Evolutionary conservation across 2,888 invertebrate species (phyloP).

Genomic region (Elysia crispata): DNA sequence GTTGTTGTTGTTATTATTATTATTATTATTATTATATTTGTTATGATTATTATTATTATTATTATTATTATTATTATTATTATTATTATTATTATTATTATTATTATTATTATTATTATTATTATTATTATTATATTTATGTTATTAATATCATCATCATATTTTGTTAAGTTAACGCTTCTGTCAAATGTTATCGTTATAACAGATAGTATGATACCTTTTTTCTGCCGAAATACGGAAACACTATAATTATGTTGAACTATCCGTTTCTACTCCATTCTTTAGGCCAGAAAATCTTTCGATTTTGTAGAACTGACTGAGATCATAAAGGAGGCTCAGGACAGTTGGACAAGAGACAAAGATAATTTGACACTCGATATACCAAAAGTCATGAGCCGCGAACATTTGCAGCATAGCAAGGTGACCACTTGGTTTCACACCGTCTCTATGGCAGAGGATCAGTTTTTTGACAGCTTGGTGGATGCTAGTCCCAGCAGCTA

Average conservation of each 20-base stretch:
- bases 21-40: background rate
- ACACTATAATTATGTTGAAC: background rate
- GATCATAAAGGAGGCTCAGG: conserved; percentile 41
- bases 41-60: conserved; percentile 12
- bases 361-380: conserved; percentile 36
- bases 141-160: background rate
- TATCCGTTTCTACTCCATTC: background rate
- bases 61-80: conserved; percentile 15
- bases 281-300: conserved; percentile 33
- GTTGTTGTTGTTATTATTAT: conserved; percentile 5
- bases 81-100: conserved; percentile 11
- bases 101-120: background rate
- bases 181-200: no score
- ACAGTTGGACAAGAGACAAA: conserved; percentile 39
- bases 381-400: conserved; percentile 43
- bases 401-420: conserved; percentile 37
- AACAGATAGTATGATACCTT: no score
- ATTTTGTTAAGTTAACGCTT: no score
- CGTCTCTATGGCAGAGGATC: background rate
- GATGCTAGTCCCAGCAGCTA: background rate
- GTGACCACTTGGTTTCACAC: conserved; percentile 40
- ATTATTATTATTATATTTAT: background rate
- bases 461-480: background rate
- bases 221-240: no score
- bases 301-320: conserved; percentile 39